Evolutionary conservation across 2,113 vertebrate genomes (phyloP), one percentile per base, ranked within the genome.

Genomic region (Tetrao urogallus): DNA sequence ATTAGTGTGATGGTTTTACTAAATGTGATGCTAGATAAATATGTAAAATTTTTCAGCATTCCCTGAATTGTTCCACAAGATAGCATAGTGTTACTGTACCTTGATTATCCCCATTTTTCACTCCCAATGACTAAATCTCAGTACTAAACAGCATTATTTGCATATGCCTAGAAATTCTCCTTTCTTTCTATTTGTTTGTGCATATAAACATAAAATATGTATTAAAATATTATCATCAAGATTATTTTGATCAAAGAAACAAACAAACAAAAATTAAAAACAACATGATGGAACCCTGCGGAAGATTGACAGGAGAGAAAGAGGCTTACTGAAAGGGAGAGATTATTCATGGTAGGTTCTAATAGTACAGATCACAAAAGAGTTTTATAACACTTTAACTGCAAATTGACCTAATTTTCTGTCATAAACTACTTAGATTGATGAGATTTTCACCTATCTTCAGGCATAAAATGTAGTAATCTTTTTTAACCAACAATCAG

Each of bases 371-470:
- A 80, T 42, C 71, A 89, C 74, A 82, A 69, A 90, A 30, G 30
- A 85, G 38, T 38, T 92, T 91, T 74, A 30, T 74, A 50, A 57
- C 64, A 92, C 50, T 93, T 93, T 91, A 72, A 38, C 52, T 93
- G 42, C n/a, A 93, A 92, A 74, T 77, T 92, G 89, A 89, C 82
- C 91, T 92, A 91, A 85, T 94, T 96, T 56, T 80, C 45, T 86
- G 30, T 43, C 78, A 72, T 74, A 92, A 89, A 89, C 71, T 91
- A 45, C 42, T 91, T 86, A 90, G 36, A n/a, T 13, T 83, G 82
- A 81, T 0, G 2, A 72, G 17, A 61, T 86, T 96, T 94, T 47
- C 57, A 60, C 57, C 69, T 88, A 65, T 90, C 92, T 93, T 91
- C 79, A 71, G 75, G 82, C 87, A 91, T 28, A 80, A 89, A 82